Base-by-base conservation (phyloP, 2,113 vertebrate genomes). In the Chaenogobius annularis region DNA sequence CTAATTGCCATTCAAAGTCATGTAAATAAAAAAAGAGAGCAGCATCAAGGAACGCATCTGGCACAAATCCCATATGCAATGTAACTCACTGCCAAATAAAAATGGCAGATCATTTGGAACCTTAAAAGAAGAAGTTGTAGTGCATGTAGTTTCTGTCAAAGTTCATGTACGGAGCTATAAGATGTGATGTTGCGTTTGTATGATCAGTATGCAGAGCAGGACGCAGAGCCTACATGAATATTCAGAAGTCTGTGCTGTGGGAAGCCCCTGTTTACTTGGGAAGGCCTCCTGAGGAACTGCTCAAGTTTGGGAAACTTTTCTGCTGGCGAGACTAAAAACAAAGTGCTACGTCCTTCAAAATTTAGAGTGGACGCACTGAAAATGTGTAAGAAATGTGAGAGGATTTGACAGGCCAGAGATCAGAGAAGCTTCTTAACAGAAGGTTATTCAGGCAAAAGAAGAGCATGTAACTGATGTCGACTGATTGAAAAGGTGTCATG, bases 151-250 rank as follows among this genome's bases (percentile, higher is more conserved):
- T 80, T 79, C 52, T 78, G 66, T 85, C 73, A 74, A 67, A 70
- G 75, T 68, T 76, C 61, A 85, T 56, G 50, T 3, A 6, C 68
- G 72, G 64, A 63, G 37, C 72, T 0, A 23, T 58, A 0, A 5
- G 68, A 68, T 59, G 66, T 72, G 61, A 68, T 69, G 79, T 68
- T 58, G 50, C 43, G 0, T 1, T 72, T 43, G 69, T 79, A 11
- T 78, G 70, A 84, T 88, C 82, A 81, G 78, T 68, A 88, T 85
- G 85, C 84, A 31, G 58, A 68, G 78, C 64, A 81, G 77, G 65
- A 44, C 55, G 67, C 84, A 69, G 3, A 4, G 56, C 72, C 70
- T 71, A 68, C 61, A 81, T 80, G 67, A 50, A 72, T 83, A 47
- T 84, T 75, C 73, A 86, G 82, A 84, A 82, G 69, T 37, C 74